Evolutionary conservation across 2,888 invertebrate species (phyloP), one percentile per base, ranked within the genome.

Genomic region (Saturnia pavonia): DNA sequence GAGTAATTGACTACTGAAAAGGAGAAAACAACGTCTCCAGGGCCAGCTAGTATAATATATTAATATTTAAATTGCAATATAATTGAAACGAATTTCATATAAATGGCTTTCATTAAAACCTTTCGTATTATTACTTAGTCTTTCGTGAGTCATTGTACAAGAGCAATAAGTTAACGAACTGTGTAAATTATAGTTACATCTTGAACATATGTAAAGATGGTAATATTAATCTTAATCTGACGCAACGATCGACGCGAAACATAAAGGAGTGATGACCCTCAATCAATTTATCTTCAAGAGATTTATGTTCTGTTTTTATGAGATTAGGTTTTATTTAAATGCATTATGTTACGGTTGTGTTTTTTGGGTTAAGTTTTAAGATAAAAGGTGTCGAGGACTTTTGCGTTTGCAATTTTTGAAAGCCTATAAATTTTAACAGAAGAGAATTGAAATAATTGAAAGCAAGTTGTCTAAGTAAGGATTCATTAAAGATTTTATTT

Each of bases 201-300:
- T 88, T 84, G 88, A 88, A 86, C 88, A 88, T 89, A 86, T 87
- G 86, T 82, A 82, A 79, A 82, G 86, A 84, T 77, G 87, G 83
- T 81, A 80, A 27, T 65, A 65, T 65, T 65, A 34, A 65, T 65
- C 65, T 40, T 40, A n/a, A 40, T 40, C n/a, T 65, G 65, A 65
- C 19, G 65, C 65, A 65, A 65, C 19, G 40, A 40, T 40, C 65
- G 40, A 40, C 40, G 34, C 40, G 34, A 65, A 65, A 65, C n/a
- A 11, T 14, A 27, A 27, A 27, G 27, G 25, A 25, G n/a, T 65
- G 40, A n/a, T 40, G 65, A 65, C 40, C 65, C 65, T 27, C 65
- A n/a, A 40, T 65, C 65, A 65, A 65, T 65, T 65, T 65, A 65
- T 65, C 40, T n/a, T n/a, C n/a, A 65, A 40, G 40, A 65, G 16